Percentiles rank a stretch among this genome's conserved stretches.
Evolutionary conservation across 2,888 invertebrate species (phyloP).

Genomic region (Lymantria dispar): DNA sequence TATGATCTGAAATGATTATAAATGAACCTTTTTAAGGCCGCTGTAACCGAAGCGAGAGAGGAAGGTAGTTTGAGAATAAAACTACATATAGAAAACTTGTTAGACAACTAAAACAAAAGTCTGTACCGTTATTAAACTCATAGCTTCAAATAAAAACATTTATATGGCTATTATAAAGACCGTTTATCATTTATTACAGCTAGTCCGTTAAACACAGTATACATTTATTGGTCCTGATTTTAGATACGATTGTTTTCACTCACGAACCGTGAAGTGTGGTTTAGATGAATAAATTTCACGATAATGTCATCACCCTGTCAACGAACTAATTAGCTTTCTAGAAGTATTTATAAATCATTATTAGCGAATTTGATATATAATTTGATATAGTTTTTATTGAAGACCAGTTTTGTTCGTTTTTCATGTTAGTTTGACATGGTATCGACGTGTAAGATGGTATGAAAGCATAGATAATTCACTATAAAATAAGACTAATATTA

Average conservation of each 20-base stretch:
- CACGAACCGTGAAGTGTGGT: constrained; percentile 24
- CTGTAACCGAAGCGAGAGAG: no score
- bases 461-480: no score
- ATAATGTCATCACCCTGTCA: constrained; percentile 41
- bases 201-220: constrained; percentile 15
- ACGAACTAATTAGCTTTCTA: constrained; percentile 28
- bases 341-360: neutral
- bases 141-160: constrained; percentile 5
- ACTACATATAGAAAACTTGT: no score
- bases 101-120: no score
- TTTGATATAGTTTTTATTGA: neutral
- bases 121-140: neutral
- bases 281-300: constrained; percentile 32
- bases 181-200: constrained; percentile 8
- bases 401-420: no score
- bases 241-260: constrained; percentile 30
- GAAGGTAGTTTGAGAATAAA: no score
- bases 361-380: neutral
- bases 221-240: constrained; percentile 19
- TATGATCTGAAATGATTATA: no score
- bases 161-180: constrained; percentile 11
- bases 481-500: no score
- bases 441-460: no score
- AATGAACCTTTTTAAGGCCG: no score
- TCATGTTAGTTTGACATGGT: no score